Percentiles rank a stretch among this genome's conserved stretches.
Evolutionary conservation across 2,888 invertebrate species (phyloP).

Genomic region (Monoplex corrugatus): DNA sequence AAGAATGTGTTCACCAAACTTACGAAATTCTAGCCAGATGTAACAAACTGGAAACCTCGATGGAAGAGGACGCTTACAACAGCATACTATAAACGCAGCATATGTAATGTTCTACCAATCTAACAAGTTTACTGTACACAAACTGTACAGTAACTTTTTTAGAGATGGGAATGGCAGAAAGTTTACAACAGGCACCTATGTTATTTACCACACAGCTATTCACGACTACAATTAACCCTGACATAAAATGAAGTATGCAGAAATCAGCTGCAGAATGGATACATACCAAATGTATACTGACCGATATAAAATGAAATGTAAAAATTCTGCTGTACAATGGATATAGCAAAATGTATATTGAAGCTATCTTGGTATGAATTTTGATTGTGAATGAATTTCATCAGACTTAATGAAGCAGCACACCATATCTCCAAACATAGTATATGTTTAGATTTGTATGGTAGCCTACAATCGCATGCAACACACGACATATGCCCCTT

Average conservation of each 20-base stretch:
- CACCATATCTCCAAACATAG: neutral
- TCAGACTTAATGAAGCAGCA: neutral
- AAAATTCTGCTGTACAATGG: neutral
- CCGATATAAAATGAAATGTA: neutral
- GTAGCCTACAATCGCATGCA: too few species aligned
- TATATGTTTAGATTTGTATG: neutral
- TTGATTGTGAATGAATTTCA: neutral
- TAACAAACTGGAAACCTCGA: too few species aligned
- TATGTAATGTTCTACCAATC: too few species aligned
- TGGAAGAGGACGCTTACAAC: too few species aligned
- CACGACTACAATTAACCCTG: neutral
- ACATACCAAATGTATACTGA: neutral
- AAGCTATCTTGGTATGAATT: neutral
- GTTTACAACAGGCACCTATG: neutral
- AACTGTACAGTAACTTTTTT: too few species aligned
- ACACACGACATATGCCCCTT: neutral
- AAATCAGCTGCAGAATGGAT: neutral
- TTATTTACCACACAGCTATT: neutral
- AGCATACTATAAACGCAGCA: too few species aligned
- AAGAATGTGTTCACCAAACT: too few species aligned
- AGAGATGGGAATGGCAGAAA: too few species aligned
- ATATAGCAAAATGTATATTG: neutral
- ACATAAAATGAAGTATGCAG: neutral
- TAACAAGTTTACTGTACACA: too few species aligned
- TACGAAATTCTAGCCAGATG: too few species aligned